These are phyloP conservation scores for Papilio elwesi DNA, from an alignment of 2,888 invertebrate genomes.

Conservation along the genomic window DNA sequence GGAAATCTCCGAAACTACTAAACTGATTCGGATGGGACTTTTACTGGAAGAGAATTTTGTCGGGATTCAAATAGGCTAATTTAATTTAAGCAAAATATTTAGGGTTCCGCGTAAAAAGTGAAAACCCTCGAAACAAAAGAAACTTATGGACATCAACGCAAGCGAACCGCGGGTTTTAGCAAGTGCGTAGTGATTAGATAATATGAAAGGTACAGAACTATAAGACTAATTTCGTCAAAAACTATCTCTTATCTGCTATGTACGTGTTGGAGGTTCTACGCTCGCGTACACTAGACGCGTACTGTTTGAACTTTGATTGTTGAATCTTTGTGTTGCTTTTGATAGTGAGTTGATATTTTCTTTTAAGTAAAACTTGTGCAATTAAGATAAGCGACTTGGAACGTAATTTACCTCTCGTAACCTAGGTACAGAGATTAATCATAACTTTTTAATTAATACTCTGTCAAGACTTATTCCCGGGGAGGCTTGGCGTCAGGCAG, in stretches of 20 bases:
- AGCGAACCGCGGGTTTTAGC: background rate
- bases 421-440: background rate
- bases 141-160: background rate
- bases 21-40: no score
- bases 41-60: no score
- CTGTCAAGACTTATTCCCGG: background rate
- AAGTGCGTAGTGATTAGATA: background rate
- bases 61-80: no score
- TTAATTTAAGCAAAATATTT: no score
- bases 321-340: conserved; percentile 32
- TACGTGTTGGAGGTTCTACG: conserved; percentile 7
- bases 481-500: no score
- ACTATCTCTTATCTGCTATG: conserved; percentile 6
- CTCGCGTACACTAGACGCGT: conserved; percentile 17
- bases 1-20: no score
- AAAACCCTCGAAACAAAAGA: no score
- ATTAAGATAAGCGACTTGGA: background rate
- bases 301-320: conserved; percentile 26
- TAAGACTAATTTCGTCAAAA: background rate
- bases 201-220: background rate
- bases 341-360: conserved; percentile 34
- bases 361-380: background rate
- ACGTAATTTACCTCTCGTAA: conserved; percentile 3
- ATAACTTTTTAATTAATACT: background rate
- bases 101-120: no score